Conservation (phyloP, 2,888 invertebrate species). For the Volucella inanis region DNA sequence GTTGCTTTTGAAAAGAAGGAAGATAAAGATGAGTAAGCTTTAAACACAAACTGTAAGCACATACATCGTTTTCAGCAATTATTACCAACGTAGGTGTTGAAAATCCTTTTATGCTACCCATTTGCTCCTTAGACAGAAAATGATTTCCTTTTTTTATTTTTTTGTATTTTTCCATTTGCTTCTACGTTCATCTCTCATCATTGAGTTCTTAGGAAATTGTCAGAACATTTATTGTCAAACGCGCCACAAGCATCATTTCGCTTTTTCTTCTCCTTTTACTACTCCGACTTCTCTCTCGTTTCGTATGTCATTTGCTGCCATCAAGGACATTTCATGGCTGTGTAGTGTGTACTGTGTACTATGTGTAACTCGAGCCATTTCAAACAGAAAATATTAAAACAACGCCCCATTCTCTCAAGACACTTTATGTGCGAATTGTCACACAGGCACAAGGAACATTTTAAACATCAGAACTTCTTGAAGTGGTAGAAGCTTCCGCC, state of each 20-base stretch:
- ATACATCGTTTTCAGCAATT: neutral
- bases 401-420: slow-evolving; percentile 9
- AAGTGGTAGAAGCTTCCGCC: neutral
- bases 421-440: slow-evolving; percentile 40
- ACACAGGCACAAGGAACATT: slow-evolving; percentile 7
- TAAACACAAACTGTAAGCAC: too few relatives aligned
- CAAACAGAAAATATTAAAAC: slow-evolving; percentile 24
- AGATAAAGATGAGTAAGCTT: too few relatives aligned
- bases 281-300: neutral
- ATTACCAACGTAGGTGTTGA: slow-evolving; percentile 7
- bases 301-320: neutral
- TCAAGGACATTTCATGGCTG: neutral
- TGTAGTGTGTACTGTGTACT: neutral
- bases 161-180: slow-evolving; percentile 13
- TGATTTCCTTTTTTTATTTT: slow-evolving; percentile 3
- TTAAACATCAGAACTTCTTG: slow-evolving; percentile 35
- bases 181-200: slow-evolving; percentile 33
- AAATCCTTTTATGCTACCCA: neutral
- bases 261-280: neutral
- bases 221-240: slow-evolving; percentile 51
- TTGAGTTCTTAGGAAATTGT: slow-evolving; percentile 43
- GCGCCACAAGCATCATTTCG: slow-evolving; percentile 37
- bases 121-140: neutral
- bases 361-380: slow-evolving; percentile 1
- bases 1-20: too few relatives aligned